Evolutionary conservation across 1,140 invertebrate genomes (phyloP).

Genomic region (Aphaenogaster floridana): DNA sequence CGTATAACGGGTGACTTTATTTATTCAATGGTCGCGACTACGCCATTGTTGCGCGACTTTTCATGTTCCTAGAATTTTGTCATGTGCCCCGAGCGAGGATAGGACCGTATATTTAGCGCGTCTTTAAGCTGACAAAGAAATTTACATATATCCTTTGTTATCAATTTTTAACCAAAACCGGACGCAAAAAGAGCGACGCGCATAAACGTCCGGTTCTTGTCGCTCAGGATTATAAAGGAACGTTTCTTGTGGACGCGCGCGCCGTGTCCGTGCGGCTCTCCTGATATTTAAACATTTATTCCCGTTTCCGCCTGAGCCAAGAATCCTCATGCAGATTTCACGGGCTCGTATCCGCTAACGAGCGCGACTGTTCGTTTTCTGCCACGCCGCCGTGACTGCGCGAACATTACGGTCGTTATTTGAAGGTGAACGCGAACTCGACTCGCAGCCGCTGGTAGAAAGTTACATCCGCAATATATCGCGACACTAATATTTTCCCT

Average conservation of each 20-base stretch:
- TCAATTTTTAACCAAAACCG: slow-evolving; percentile 30
- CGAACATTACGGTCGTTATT: slow-evolving; percentile 51
- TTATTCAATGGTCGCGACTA: slow-evolving; percentile 6
- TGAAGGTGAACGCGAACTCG: slow-evolving; percentile 22
- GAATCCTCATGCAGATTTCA: slow-evolving; percentile 58
- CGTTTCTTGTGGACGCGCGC: neutral
- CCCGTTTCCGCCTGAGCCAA: slow-evolving; percentile 23
- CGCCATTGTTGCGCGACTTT: slow-evolving; percentile 13
- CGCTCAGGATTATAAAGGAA: slow-evolving; percentile 25
- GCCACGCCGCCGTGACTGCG: slow-evolving; percentile 44
- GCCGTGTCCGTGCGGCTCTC: neutral
- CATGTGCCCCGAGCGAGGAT: neutral
- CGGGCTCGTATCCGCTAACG: slow-evolving; percentile 43
- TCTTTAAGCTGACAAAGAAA: neutral
- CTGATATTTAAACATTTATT: slow-evolving; percentile 58
- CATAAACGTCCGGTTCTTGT: slow-evolving; percentile 25
- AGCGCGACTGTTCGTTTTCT: slow-evolving; percentile 53
- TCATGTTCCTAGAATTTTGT: slow-evolving; percentile 26
- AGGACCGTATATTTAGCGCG: neutral
- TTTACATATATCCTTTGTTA: neutral
- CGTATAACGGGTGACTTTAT: neutral
- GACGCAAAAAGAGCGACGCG: neutral
- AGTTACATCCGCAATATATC: neutral
- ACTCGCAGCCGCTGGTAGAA: neutral
- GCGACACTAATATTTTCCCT: slow-evolving; percentile 22